Evolutionary conservation across 1,140 invertebrate species (phyloP), one percentile per base, ranked within the genome.

Genomic region (Diabrotica virgifera): DNA sequence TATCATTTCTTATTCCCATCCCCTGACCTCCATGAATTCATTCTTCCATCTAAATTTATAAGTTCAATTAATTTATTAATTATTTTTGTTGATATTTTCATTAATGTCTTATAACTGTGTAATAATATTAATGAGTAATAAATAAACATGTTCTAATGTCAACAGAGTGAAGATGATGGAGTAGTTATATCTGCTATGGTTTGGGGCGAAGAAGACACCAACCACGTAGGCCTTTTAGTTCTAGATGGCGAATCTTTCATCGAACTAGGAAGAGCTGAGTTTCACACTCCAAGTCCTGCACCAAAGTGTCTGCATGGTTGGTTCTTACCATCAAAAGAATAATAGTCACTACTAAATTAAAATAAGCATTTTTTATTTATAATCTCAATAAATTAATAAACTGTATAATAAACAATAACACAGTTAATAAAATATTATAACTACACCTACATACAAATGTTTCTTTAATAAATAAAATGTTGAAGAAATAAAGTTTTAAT

Each of bases 251-350:
- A 78, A 62, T 85, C 83, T 5, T 85, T 90, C 72, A 78, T 74
- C 24, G 90, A 93, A 78, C 72, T 92, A 5, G 88, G 84, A 5
- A 81, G 90, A 66, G 84, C 84, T 14, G 85, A 80, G 36, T 93
- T 92, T 70, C 74, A 78, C 0, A 89, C 90, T 5, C 85, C 86
- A 14, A 85, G 88, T 57, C 86, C 89, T 5, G 87, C 89, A 46
- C 90, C 91, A 40, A 92, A 92, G 77, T 92, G 90, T 77, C 77
- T 93, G 6, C 90, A 93, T 72, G 90, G 91, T 10, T 92, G 90
- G 90, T 93, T 90, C 78, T 78, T 84, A 37, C 79, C 82, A 37
- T 5, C 40, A 0, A 11, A 36, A 24, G 11, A 12, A 36, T 11
- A 58, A 46, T 37, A 37, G n/a, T 12, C 8, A n/a, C 9, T 24